These are phyloP conservation scores for Pelagia noctiluca DNA, from an alignment of 30 jellyfish, hydroid and myxozoan genomes.

Conservation along the genomic window DNA sequence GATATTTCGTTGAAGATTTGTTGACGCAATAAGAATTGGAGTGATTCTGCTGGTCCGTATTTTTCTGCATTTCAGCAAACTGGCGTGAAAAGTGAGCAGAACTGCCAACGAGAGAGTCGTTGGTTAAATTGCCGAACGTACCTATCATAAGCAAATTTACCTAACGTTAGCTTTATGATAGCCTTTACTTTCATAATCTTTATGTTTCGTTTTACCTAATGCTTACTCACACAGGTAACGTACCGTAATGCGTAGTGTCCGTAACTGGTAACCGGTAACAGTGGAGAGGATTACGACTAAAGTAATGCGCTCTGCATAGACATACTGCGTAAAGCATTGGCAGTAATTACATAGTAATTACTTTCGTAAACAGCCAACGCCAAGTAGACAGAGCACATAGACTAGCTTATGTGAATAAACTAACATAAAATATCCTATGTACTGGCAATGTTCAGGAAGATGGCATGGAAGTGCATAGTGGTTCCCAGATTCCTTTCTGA, in stretches of 20 bases:
- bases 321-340: too few relatives aligned
- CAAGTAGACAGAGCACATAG: conserved; percentile 5
- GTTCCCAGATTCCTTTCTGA: conserved; percentile 3
- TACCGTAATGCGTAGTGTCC: background rate
- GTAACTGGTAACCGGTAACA: too few relatives aligned
- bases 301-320: too few relatives aligned
- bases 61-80: conserved; percentile 73
- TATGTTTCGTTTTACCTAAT: background rate
- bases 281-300: too few relatives aligned
- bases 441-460: background rate
- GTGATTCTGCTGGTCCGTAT: conserved; percentile 8
- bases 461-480: background rate
- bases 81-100: conserved; percentile 39
- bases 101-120: conserved; percentile 28
- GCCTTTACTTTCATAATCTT: background rate
- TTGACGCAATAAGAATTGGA: too few relatives aligned
- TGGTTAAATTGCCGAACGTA: conserved; percentile 50
- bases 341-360: too few relatives aligned
- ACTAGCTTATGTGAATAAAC: background rate
- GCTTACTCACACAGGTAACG: background rate
- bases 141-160: background rate
- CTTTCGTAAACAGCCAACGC: too few relatives aligned
- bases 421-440: background rate
- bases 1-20: too few relatives aligned
- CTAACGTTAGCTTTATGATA: background rate